phyloP scores from a whole-genome alignment of 1,140 invertebrate genomes.

The Lamellibrachia luymesi region DNA sequence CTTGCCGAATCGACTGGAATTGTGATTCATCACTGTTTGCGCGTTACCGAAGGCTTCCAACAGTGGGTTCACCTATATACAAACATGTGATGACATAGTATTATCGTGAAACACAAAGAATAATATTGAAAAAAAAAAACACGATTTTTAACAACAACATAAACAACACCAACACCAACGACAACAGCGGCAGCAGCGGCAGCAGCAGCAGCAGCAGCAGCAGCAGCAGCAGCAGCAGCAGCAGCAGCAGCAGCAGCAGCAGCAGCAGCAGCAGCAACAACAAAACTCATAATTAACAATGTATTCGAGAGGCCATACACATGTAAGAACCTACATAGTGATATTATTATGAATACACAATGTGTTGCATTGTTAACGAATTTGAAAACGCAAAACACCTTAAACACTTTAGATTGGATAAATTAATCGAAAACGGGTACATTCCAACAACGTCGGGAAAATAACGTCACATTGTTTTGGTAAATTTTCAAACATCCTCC shows the following conservation, averaged over 20 bases:
- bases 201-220: slow-evolving; percentile 10
- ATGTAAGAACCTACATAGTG: too few species aligned
- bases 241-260: neutral
- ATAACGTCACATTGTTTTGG: neutral
- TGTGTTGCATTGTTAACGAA: too few species aligned
- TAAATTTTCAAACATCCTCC: too few species aligned
- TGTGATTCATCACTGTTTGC: slow-evolving; percentile 98
- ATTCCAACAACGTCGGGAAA: neutral
- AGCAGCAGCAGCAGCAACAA: slow-evolving; percentile 9
- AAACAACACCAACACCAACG: neutral
- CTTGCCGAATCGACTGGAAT: slow-evolving; percentile 88
- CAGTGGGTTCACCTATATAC: slow-evolving; percentile 31
- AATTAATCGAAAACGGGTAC: neutral
- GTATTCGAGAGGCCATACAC: neutral
- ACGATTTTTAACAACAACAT: neutral
- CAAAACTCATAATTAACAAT: neutral
- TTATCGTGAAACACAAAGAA: neutral
- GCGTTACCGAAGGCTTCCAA: slow-evolving; percentile 89
- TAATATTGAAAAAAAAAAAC: neutral
- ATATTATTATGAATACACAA: too few species aligned
- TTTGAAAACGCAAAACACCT: too few species aligned
- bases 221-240: slow-evolving; percentile 9
- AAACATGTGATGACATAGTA: neutral
- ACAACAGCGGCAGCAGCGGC: neutral
- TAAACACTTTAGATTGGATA: neutral